Base-by-base conservation (phyloP, 2,797 vertebrate species). In the Bucorvus abyssinicus region DNA sequence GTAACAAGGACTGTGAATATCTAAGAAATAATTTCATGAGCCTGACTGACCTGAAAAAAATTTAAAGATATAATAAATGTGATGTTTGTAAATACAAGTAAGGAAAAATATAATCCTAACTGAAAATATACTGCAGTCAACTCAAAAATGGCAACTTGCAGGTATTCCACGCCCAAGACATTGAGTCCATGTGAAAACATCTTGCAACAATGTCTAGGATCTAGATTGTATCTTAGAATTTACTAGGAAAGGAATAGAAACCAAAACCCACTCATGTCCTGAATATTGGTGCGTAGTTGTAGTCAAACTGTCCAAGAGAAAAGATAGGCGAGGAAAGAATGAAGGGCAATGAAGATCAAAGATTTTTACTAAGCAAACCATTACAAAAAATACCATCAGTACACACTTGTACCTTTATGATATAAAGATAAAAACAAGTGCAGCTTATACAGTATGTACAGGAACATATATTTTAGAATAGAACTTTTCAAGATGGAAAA, bases 191-290 rank as follows among this genome's bases (percentile, higher is more conserved):
- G 7, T 36, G 45, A 44, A 73, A 84, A 73, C 4, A 30, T 32
- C 16, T 56, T 59, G 79, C 27, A 69, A 16, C 22, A 80, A 44
- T 47, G 5, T 65, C 19, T 23, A 44, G 47, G 16, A 56, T 16
- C 8, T 45, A 69, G 77, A 69, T 0, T 73, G 9, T 59, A 81
- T 52, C 9, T 74, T 74, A 26, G 8, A 56, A 56, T 17, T 87
- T 75, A 57, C 69, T 18, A 61, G 67, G 57, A 84, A n/a, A 50
- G 7, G 10, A 88, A 61, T 8, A 63, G 13, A 42, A 47, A 53
- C 32, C 0, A 50, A 76, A 75, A 47, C 0, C 0, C 7, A 21
- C 5, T 61, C 3, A 2, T 30, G 52, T 38, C 19, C 19, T 44
- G 32, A 21, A 53, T 57, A 40, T 47, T 44, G 14, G 8, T 53